Evolutionary conservation across 2,888 invertebrate species (phyloP), one percentile per base, ranked within the genome.

Genomic region (Nymphalis polychloros): DNA sequence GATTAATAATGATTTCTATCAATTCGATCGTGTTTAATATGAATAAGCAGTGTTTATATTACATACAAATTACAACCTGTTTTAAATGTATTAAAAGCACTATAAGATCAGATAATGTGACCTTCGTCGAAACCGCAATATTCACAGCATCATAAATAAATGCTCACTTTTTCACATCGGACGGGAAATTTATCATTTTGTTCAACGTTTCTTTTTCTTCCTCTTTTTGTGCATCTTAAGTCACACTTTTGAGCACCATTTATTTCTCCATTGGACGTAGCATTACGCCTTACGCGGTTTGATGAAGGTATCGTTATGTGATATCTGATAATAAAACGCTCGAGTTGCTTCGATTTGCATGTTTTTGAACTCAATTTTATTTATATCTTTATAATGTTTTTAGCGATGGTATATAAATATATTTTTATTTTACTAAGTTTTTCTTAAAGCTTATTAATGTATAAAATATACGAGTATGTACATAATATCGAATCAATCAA

Each of bases 241-340:
- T 91, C 89, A 90, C 90, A 89, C 90, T 88, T 91, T 89, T 88
- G 85, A 90, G 88, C 84, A 85, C 84, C 88, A 90, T 91, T 92
- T 90, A 91, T 90, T 88, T 87, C 82, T 81, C 81, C 81, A 81
- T 84, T 88, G 86, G 86, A 84, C 85, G 83, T 85, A 84, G 84
- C 84, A 82, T 88, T 82, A 83, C 84, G 84, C 85, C 85, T 83
- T 82, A 81, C 82, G 82, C 79, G 77, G 78, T 75, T 84, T 89
- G 89, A 90, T 88, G 86, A 88, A 89, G 88, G 88, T 87, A 85
- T 89, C 86, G 87, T 85, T 84, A 84, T 85, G 84, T 82, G 84
- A 83, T 85, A 85, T 88, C 84, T 85, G 84, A 88, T 88, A 89
- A 89, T 89, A 89, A 89, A 90, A 88, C 84, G 85, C 84, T 86